Evolutionary conservation across 1,140 invertebrate genomes (phyloP).

Genomic region (Solenopsis invicta): DNA sequence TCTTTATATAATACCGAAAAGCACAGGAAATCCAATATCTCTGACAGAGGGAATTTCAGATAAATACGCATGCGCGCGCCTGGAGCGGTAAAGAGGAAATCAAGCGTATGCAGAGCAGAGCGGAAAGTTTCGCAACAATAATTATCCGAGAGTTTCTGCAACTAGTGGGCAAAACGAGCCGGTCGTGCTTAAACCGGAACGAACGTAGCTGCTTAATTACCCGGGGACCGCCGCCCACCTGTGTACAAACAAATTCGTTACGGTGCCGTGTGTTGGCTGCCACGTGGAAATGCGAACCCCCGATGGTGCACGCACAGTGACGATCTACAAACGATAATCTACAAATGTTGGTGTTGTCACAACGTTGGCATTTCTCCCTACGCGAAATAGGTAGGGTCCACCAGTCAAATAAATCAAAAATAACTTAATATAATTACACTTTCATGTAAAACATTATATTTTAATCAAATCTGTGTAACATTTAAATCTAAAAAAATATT

Average conservation of each 20-base stretch:
- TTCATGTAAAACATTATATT: no score
- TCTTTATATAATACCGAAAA: conserved; percentile 1
- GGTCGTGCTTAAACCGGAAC: conserved; percentile 74
- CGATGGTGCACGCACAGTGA: background rate
- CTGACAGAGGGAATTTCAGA: conserved; percentile 40
- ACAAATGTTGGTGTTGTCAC: background rate
- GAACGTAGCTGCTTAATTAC: conserved; percentile 76
- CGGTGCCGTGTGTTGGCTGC: conserved; percentile 29
- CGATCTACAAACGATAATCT: conserved; percentile 15
- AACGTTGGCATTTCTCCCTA: background rate
- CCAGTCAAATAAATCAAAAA: no score
- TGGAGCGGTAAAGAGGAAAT: conserved; percentile 26
- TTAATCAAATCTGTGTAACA: no score
- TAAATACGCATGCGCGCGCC: conserved; percentile 14
- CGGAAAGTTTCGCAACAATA: conserved; percentile 81
- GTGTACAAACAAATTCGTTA: conserved; percentile 77
- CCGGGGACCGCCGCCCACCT: conserved; percentile 68
- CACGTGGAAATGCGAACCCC: conserved; percentile 44
- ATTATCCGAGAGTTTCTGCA: conserved; percentile 84
- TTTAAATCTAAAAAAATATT: no score
- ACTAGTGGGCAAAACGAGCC: conserved; percentile 79
- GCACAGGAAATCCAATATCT: conserved; percentile 17
- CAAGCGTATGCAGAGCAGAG: conserved; percentile 63
- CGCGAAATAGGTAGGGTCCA: background rate
- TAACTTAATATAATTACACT: no score